A percentile compares a stretch with the other conserved stretches of the same genome.
phyloP scores from a whole-genome alignment of 2,113 vertebrate genomes.

The Grallaria varia region DNA sequence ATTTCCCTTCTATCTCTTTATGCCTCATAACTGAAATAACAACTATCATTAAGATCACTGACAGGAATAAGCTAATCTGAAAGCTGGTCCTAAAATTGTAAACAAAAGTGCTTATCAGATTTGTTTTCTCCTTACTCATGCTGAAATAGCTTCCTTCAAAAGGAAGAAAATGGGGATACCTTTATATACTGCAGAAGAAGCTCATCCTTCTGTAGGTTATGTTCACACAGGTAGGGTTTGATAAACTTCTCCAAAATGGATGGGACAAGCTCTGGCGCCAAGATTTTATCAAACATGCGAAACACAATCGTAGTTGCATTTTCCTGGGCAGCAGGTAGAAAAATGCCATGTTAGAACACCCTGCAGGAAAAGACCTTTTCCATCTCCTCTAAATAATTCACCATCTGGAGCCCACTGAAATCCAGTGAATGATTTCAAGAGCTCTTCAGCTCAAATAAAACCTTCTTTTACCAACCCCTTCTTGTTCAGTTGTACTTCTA shows the following conservation, averaged over 20 bases:
- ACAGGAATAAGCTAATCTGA: not conserved
- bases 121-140: not conserved
- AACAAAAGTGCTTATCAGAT: not conserved
- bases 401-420: not conserved
- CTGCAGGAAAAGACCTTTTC: not conserved
- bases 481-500: not conserved
- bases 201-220: slow-evolving; percentile 84
- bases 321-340: slow-evolving; percentile 74
- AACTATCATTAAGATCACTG: not conserved
- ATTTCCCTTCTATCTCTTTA: not conserved
- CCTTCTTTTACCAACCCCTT: not conserved
- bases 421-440: not conserved
- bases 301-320: slow-evolving; percentile 85
- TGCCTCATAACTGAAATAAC: not conserved
- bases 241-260: slow-evolving; percentile 81
- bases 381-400: not conserved
- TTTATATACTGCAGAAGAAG: slow-evolving; percentile 91
- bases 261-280: slow-evolving; percentile 89
- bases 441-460: not conserved
- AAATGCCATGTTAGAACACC: not conserved
- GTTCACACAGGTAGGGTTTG: slow-evolving; percentile 83
- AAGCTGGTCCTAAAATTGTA: not conserved
- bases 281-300: slow-evolving; percentile 92
- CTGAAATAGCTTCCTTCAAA: not conserved
- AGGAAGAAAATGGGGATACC: slow-evolving; percentile 66